These are phyloP conservation scores for Nerophis ophidion DNA, from an alignment of 2,113 vertebrate species.

Conservation along the genomic window DNA sequence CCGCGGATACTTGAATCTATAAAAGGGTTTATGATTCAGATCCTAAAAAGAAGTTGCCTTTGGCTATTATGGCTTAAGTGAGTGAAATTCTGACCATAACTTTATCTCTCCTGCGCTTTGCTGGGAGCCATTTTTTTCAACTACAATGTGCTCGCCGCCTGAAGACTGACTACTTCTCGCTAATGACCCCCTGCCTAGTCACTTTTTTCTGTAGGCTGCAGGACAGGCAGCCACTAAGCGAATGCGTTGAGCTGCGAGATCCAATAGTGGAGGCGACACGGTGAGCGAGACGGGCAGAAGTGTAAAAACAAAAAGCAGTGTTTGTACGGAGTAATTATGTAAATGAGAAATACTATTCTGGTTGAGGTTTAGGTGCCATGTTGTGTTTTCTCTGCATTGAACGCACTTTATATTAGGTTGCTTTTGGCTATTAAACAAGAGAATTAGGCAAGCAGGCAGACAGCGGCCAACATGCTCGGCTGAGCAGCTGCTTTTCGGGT, in stretches of 20 bases:
- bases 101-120: slow-evolving; percentile 1
- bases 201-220: slow-evolving; percentile 36
- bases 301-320: slow-evolving; percentile 22
- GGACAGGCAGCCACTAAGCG: slow-evolving; percentile 24
- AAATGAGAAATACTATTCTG: slow-evolving; percentile 31
- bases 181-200: slow-evolving; percentile 56
- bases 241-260: slow-evolving; percentile 19
- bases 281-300: slow-evolving; percentile 17
- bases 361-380: slow-evolving; percentile 33
- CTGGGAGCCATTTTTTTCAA: slow-evolving; percentile 19
- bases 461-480: slow-evolving; percentile 61
- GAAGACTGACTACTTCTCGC: slow-evolving; percentile 50
- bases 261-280: slow-evolving; percentile 18
- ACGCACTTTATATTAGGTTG: slow-evolving; percentile 53
- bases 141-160: slow-evolving; percentile 27
- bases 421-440: slow-evolving; percentile 51
- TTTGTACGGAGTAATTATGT: not conserved
- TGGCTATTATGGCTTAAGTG: slow-evolving; percentile 6
- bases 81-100: slow-evolving; percentile 4
- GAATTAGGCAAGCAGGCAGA: slow-evolving; percentile 62
- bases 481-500: slow-evolving; percentile 61
- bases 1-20: not conserved
- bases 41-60: slow-evolving; percentile 1
- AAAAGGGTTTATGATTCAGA: slow-evolving; percentile 1
- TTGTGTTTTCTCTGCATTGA: slow-evolving; percentile 50